A percentile compares a stretch with the other conserved stretches of the same genome.
Conservation (phyloP, 2,888 invertebrate species). For the Idaea straminata region DNA sequence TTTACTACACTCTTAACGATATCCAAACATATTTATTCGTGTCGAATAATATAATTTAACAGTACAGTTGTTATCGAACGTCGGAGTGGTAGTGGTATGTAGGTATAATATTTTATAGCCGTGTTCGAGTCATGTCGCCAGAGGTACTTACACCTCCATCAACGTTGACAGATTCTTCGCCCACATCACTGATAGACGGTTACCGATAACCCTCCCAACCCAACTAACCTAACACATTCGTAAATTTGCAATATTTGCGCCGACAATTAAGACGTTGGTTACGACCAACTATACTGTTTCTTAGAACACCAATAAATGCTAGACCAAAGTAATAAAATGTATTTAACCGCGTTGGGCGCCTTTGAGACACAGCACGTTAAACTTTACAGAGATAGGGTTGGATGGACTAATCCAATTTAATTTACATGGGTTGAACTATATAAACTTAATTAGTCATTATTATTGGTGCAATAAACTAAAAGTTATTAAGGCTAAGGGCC, state of each 20-base stretch:
- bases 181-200: slow-evolving; percentile 37
- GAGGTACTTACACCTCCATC: slow-evolving; percentile 41
- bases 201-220: slow-evolving; percentile 20
- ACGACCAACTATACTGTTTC: slow-evolving; percentile 5
- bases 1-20: slow-evolving; percentile 2
- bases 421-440: not conserved
- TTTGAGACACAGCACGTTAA: slow-evolving; percentile 39
- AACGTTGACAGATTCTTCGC: slow-evolving; percentile 37
- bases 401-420: slow-evolving; percentile 6
- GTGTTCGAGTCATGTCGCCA: slow-evolving; percentile 38
- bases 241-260: slow-evolving; percentile 22
- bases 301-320: slow-evolving; percentile 30
- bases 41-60: slow-evolving; percentile 38
- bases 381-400: slow-evolving; percentile 25
- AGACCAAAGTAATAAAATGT: slow-evolving; percentile 41
- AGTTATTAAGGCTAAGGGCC: not conserved
- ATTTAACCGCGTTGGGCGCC: slow-evolving; percentile 34
- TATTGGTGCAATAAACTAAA: not conserved
- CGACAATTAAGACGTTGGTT: slow-evolving; percentile 25
- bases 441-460: not conserved
- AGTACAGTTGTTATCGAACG: slow-evolving; percentile 46
- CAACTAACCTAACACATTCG: slow-evolving; percentile 15
- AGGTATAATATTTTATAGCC: slow-evolving; percentile 41
- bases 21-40: slow-evolving; percentile 36
- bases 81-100: slow-evolving; percentile 32